Conservation (phyloP, 2,888 invertebrate genomes). For the Dryomyza anilis region DNA sequence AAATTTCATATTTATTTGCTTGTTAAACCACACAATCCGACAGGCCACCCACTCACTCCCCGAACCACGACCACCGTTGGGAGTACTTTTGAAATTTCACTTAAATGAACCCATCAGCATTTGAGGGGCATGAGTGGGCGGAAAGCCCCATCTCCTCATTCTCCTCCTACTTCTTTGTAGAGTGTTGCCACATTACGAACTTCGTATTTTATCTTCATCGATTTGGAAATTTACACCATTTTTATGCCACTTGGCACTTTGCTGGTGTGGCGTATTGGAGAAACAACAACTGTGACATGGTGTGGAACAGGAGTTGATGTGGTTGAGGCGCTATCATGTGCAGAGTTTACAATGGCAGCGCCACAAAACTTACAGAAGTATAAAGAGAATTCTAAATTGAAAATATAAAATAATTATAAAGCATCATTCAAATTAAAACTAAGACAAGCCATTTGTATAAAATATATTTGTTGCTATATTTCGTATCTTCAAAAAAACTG, state of each 20-base stretch:
- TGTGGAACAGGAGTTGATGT: not conserved
- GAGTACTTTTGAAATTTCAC: constrained; percentile 45
- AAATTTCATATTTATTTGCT: constrained; percentile 19
- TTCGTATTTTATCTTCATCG: constrained; percentile 56
- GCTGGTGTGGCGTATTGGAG: constrained; percentile 25
- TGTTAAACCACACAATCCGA: not conserved
- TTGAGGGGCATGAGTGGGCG: too few relatives aligned
- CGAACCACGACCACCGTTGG: constrained; percentile 28
- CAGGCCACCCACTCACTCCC: not conserved
- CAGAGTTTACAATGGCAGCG: too few relatives aligned
- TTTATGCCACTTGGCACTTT: constrained; percentile 50
- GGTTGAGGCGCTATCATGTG: too few relatives aligned
- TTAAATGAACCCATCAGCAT: constrained; percentile 41
- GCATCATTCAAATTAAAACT: too few relatives aligned
- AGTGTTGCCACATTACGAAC: constrained; percentile 49
- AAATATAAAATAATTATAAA: too few relatives aligned
- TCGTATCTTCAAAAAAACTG: too few relatives aligned
- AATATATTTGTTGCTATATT: too few relatives aligned
- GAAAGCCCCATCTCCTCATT: too few relatives aligned
- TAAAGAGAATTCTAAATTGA: too few relatives aligned
- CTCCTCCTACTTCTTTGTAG: too few relatives aligned
- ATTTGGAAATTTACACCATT: constrained; percentile 53
- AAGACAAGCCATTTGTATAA: too few relatives aligned
- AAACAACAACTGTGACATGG: not conserved
- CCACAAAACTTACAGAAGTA: too few relatives aligned